Percentiles rank a stretch among this genome's conserved stretches.
Evolutionary conservation across 2,888 invertebrate species (phyloP).

Genomic region (Muschampia plurimacula): DNA sequence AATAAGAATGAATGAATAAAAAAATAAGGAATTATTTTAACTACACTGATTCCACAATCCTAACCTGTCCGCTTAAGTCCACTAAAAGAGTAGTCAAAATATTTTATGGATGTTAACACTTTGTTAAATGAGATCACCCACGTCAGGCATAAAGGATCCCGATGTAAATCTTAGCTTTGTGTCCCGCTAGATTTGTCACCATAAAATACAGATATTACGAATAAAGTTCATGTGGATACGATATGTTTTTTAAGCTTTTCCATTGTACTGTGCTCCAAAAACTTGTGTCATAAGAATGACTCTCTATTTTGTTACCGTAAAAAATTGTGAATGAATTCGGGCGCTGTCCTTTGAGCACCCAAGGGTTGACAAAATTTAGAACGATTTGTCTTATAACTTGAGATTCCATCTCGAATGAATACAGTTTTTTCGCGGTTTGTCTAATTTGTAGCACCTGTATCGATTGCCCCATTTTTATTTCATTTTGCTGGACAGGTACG

Average conservation of each 20-base stretch:
- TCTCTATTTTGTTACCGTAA: constrained; percentile 58
- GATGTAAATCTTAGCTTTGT: constrained; percentile 76
- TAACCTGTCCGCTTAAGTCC: constrained; percentile 59
- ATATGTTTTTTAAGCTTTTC: constrained; percentile 67
- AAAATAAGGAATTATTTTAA: not conserved
- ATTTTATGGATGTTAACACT: constrained; percentile 84
- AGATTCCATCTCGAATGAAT: constrained; percentile 72
- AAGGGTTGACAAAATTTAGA: constrained; percentile 75
- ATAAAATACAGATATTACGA: constrained; percentile 81
- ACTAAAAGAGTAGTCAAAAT: constrained; percentile 82
- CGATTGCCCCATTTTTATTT: constrained; percentile 46
- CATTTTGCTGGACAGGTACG: constrained; percentile 38
- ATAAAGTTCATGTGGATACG: constrained; percentile 55
- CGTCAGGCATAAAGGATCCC: constrained; percentile 71
- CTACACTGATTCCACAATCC: constrained; percentile 19
- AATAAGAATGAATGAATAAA: no score
- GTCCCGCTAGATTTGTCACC: constrained; percentile 65
- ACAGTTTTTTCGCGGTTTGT: constrained; percentile 74
- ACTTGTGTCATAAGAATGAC: constrained; percentile 52
- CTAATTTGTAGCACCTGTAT: constrained; percentile 63
- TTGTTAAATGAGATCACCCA: constrained; percentile 79
- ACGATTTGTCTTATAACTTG: constrained; percentile 80
- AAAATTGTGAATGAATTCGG: constrained; percentile 74
- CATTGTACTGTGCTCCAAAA: constrained; percentile 57
- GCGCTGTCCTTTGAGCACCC: constrained; percentile 68